Base-by-base conservation (phyloP, 2,113 vertebrate species). In the Propithecus coquereli region DNA sequence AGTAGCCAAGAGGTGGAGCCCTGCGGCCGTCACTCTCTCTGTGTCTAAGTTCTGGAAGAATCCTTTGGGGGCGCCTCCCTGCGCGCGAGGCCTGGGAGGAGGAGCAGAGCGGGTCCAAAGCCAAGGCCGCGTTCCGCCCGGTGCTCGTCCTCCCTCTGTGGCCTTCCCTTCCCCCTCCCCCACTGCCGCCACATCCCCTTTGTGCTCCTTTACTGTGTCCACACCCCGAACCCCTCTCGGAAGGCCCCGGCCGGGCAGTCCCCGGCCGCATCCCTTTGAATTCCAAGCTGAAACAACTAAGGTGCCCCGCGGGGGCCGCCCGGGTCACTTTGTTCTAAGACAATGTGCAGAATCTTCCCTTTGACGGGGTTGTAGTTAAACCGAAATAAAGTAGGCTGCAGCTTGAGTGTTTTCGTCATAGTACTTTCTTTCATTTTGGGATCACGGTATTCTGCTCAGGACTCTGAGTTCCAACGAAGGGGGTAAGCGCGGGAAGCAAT, bases 401-500 rank as follows among this genome's bases (percentile, higher is more conserved):
- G 43, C 73, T 76, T 16, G 5, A 77, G 30, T 50, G 11, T 34
- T 50, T 50, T 34, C 50, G 74, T 77, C 30, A 47, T 47, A 47
- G 74, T 50, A 34, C 32, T 50, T 77, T 57, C 32, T 50, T 79
- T 47, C 30, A 17, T 70, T 70, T 66, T 6, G 37, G 71, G 30
- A 57, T 71, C 50, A 37, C 45, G 14, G 57, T 66, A 2, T 34
- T 73, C 30, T 54, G 66, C 77, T 85, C 25, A 0, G 40, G 50
- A 79, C 61, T 66, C 86, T 50, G 71, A 74, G 34, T 86, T 16
- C 18, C 50, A 30, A 3, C 2, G 54, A 47, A 16, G 50, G 66
- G 32, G 16, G 59, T 4, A 18, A 37, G 3, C 30, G 2, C 30
- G 0, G 74, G 23, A 65, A 54, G n/a, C 8, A 0, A 18, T 14